These are phyloP conservation scores for Mormyrus iriodes DNA, from an alignment of 2,113 vertebrate genomes.

Conservation along the genomic window DNA sequence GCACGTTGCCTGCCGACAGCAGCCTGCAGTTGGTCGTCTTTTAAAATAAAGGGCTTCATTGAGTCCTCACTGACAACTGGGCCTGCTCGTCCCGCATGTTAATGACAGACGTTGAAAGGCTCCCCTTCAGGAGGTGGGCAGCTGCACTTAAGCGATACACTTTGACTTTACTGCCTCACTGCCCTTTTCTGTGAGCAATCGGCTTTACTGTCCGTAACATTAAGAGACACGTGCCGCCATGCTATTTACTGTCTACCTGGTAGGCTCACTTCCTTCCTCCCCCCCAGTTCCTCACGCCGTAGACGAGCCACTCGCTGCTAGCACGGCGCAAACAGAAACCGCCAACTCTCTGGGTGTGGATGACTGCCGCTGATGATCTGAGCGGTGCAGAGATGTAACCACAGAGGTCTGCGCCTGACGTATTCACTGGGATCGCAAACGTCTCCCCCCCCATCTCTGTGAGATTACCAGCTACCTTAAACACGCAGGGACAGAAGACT, in stretches of 20 bases:
- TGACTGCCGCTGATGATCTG: constrained; percentile 12
- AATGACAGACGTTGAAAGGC: constrained; percentile 47
- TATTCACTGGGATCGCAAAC: constrained; percentile 11
- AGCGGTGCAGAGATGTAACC: neutral
- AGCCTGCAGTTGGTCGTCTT: constrained; percentile 50
- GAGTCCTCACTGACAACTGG: constrained; percentile 36
- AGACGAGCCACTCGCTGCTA: neutral
- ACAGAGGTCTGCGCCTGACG: constrained; percentile 18
- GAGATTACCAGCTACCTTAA: neutral
- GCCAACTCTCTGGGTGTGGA: constrained; percentile 21
- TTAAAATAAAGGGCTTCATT: constrained; percentile 36
- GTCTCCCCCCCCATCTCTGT: constrained; percentile 6
- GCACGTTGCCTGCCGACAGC: constrained; percentile 22
- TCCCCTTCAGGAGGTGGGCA: constrained; percentile 41
- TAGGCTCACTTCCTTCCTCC: neutral
- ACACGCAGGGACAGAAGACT: neutral
- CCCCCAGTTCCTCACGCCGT: neutral
- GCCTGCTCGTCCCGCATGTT: constrained; percentile 42
- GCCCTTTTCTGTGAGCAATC: constrained; percentile 29
- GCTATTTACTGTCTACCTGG: neutral
- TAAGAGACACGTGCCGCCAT: constrained; percentile 14
- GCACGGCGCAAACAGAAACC: constrained; percentile 12
- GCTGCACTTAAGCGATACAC: constrained; percentile 42
- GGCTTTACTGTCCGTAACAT: constrained; percentile 4
- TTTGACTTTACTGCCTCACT: constrained; percentile 32